Evolutionary conservation across 1,140 invertebrate species (phyloP).

Genomic region (Diorhabda carinulata): DNA sequence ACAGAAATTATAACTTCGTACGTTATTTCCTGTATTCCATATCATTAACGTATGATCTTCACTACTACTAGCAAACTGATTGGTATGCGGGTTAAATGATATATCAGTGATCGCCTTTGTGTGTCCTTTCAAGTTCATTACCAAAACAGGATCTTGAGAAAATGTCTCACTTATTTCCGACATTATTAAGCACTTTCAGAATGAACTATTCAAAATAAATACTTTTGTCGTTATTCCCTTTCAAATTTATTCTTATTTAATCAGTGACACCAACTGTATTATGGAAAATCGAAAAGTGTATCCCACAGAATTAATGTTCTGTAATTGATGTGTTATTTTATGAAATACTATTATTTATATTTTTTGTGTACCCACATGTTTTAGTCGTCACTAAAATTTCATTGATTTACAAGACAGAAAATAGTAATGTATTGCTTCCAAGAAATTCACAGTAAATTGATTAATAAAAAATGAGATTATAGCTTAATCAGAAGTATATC

Average conservation of each 20-base stretch:
- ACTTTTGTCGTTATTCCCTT: background rate
- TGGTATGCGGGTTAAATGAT: slow-evolving; percentile 70
- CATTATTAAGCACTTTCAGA: background rate
- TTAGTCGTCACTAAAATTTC: too few relatives aligned
- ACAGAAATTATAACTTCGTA: slow-evolving; percentile 62
- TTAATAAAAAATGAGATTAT: too few relatives aligned
- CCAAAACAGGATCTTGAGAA: slow-evolving; percentile 6
- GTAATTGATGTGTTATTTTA: too few relatives aligned
- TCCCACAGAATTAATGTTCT: background rate
- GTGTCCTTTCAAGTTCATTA: slow-evolving; percentile 63
- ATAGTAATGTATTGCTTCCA: too few relatives aligned
- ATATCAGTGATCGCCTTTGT: slow-evolving; percentile 68
- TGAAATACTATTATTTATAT: too few relatives aligned
- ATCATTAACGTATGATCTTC: slow-evolving; percentile 74
- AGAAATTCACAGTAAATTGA: too few relatives aligned
- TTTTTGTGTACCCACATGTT: too few relatives aligned
- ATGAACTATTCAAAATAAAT: background rate
- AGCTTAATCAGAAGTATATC: too few relatives aligned
- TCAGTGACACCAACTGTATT: background rate
- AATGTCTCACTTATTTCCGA: background rate
- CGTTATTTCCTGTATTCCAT: slow-evolving; percentile 64
- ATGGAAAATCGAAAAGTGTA: background rate
- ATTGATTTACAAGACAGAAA: too few relatives aligned
- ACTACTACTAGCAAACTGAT: slow-evolving; percentile 73
- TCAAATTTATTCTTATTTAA: background rate